Evolutionary conservation across 2,888 invertebrate genomes (phyloP).

Genomic region (Sinhomidia bicolor): DNA sequence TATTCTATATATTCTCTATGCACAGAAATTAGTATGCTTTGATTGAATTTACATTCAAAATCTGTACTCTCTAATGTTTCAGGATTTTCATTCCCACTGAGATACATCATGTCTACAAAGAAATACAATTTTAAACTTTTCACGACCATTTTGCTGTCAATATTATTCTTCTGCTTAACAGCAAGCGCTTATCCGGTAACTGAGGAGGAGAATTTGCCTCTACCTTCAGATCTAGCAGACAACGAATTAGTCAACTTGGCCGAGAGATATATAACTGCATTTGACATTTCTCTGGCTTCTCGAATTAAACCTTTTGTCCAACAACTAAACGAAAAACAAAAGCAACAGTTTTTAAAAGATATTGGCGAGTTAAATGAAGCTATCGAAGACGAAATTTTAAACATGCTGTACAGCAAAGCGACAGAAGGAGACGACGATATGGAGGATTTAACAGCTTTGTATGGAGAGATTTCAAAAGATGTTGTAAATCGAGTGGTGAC

Average conservation of each 20-base stretch:
- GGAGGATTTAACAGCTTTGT: constrained; percentile 29
- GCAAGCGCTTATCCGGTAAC: neutral
- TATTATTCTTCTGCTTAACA: neutral
- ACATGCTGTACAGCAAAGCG: constrained; percentile 2
- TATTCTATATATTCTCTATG: neutral
- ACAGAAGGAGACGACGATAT: neutral
- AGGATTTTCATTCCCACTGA: too few species aligned
- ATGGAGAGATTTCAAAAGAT: constrained; percentile 58
- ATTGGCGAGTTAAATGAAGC: constrained; percentile 67
- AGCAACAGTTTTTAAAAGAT: constrained; percentile 64
- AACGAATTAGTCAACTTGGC: constrained; percentile 42
- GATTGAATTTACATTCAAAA: too few species aligned
- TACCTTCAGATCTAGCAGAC: neutral
- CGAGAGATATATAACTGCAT: constrained; percentile 60
- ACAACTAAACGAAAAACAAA: constrained; percentile 53
- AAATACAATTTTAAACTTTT: too few species aligned
- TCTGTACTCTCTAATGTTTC: too few species aligned
- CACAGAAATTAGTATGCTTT: too few species aligned
- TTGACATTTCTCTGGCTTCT: constrained; percentile 51
- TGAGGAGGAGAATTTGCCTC: neutral
- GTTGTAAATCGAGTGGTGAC: constrained; percentile 57
- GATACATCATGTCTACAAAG: too few species aligned
- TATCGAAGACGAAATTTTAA: constrained; percentile 65
- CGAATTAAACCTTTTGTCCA: constrained; percentile 57
- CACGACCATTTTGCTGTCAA: neutral